Evolutionary conservation across 1,140 invertebrate species (phyloP).

Genomic region (Rhagoletis pomonella): DNA sequence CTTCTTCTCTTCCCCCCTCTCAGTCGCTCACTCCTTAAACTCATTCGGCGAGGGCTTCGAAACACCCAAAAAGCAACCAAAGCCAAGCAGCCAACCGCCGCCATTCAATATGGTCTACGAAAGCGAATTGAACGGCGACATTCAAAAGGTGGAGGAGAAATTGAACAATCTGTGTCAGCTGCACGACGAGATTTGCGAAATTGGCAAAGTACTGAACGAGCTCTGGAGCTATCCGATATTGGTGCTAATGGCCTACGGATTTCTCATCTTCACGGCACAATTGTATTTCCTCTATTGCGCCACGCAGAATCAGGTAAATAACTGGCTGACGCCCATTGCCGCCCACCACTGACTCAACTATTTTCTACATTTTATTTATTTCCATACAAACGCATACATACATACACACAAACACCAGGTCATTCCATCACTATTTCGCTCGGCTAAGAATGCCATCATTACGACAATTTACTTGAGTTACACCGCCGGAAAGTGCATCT

Average conservation of each 20-base stretch:
- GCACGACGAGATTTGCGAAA: constrained; percentile 73
- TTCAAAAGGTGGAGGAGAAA: constrained; percentile 70
- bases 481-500: constrained; percentile 72
- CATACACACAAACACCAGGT: constrained; percentile 31
- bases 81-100: background rate
- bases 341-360: too few relatives aligned
- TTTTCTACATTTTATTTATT: background rate
- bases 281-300: constrained; percentile 72
- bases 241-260: constrained; percentile 72
- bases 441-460: constrained; percentile 69
- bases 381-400: background rate
- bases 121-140: constrained; percentile 66
- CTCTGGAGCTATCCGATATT: constrained; percentile 73
- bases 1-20: background rate
- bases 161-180: constrained; percentile 72
- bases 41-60: constrained; percentile 64
- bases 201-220: constrained; percentile 70
- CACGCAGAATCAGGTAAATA: constrained; percentile 63
- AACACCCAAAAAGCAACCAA: background rate
- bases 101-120: constrained; percentile 64
- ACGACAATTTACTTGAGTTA: constrained; percentile 68
- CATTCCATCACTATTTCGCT: constrained; percentile 70
- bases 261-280: constrained; percentile 72
- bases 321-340: background rate
- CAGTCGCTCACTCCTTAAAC: constrained; percentile 57